Percentiles rank a stretch among this genome's conserved stretches.
Conservation (phyloP, 1,140 invertebrate genomes). For the Cecropterus lyciades region DNA sequence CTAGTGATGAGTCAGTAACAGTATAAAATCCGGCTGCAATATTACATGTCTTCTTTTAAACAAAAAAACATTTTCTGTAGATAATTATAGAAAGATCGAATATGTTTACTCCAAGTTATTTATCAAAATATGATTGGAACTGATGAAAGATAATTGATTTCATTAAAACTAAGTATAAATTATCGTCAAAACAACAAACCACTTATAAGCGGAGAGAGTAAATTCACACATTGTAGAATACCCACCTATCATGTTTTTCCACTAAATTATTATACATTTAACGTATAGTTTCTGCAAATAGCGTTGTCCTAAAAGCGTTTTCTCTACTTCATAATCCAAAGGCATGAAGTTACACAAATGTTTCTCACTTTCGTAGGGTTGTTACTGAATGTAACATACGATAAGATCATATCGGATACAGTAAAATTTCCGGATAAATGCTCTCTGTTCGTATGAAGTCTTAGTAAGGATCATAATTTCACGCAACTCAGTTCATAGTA, state of each 20-base stretch:
- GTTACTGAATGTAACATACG: background rate
- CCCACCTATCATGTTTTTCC: background rate
- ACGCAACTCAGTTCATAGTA: no score
- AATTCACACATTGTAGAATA: no score
- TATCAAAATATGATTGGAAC: no score
- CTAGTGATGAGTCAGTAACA: no score
- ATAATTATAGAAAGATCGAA: no score
- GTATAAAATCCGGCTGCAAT: no score
- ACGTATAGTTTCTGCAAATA: conserved; percentile 11
- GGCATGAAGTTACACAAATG: background rate
- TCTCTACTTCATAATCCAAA: background rate
- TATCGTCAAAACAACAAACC: no score
- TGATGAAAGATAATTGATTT: no score
- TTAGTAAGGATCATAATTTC: background rate
- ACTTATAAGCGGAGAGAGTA: no score
- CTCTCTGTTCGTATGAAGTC: background rate
- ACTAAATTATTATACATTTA: background rate
- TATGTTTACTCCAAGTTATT: no score
- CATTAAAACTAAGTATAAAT: background rate
- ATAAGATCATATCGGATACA: background rate
- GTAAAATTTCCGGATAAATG: background rate
- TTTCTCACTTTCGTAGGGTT: conserved; percentile 1
- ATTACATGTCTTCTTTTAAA: no score
- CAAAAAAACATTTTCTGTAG: no score
- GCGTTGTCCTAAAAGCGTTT: background rate